Conservation (phyloP, 1,140 invertebrate genomes). For the Thrips palmi region DNA sequence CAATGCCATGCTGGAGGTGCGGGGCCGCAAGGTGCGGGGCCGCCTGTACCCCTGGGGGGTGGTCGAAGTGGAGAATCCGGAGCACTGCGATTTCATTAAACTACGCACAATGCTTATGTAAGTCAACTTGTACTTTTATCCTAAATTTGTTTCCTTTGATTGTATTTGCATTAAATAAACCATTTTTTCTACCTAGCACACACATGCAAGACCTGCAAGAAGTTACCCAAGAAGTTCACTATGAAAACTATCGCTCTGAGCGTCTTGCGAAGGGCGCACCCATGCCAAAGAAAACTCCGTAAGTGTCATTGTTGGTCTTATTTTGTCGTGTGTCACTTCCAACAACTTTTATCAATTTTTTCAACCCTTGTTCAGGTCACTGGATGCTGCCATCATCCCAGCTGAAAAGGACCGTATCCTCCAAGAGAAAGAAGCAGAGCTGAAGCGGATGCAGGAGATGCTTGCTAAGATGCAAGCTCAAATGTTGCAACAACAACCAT, state of each 20-base stretch:
- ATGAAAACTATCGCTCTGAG: slow-evolving; percentile 89
- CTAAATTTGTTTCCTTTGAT: slow-evolving; percentile 5
- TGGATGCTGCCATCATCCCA: slow-evolving; percentile 20
- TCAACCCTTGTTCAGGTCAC: slow-evolving; percentile 15
- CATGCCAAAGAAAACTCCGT: slow-evolving; percentile 50
- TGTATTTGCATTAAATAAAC: slow-evolving; percentile 17
- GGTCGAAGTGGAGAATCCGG: slow-evolving; percentile 98
- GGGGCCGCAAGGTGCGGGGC: slow-evolving; percentile 74
- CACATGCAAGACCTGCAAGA: slow-evolving; percentile 92
- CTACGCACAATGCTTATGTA: slow-evolving; percentile 92
- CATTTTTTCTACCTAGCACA: slow-evolving; percentile 34
- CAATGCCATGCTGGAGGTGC: slow-evolving; percentile 77
- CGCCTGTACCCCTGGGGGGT: slow-evolving; percentile 96
- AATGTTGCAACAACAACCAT: slow-evolving; percentile 42
- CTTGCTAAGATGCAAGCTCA: slow-evolving; percentile 86
- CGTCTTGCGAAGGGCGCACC: slow-evolving; percentile 62
- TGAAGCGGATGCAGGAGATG: slow-evolving; percentile 88
- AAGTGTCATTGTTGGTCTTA: slow-evolving; percentile 19
- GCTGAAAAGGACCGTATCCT: slow-evolving; percentile 66
- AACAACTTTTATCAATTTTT: slow-evolving; percentile 9
- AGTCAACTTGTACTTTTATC: slow-evolving; percentile 16
- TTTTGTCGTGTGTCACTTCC: background rate
- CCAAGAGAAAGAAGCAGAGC: slow-evolving; percentile 77
- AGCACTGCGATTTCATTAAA: slow-evolving; percentile 98
- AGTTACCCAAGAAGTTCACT: slow-evolving; percentile 85